Base-by-base conservation (phyloP, 2,888 invertebrate genomes). In the Brachycybe producta region DNA sequence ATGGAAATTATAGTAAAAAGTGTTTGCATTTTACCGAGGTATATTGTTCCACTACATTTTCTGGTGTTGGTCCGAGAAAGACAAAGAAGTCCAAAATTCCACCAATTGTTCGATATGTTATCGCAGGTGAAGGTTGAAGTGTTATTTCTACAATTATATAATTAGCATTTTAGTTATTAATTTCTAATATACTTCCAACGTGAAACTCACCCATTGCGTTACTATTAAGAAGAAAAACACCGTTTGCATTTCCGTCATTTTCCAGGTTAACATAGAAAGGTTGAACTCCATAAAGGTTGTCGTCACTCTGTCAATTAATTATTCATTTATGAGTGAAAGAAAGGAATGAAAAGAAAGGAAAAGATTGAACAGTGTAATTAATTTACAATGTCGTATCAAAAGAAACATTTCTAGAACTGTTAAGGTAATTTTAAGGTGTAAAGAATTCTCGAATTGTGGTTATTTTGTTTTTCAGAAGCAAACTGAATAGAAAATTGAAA, bases 181-280 rank as follows among this genome's bases (percentile, higher is more conserved):
- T 30, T 30, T 11, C n/a, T 30, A n/a, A 11, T 11, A 30, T 11
- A 30, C 32, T 30, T 30, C 8, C 32, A 30, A n/a, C n/a, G n/a
- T n/a, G n/a, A n/a, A n/a, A n/a, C n/a, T n/a, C n/a, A 84, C 84
- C 85, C 80, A 85, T 84, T 38, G 85, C 83, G 65, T 88, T 85
- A 59, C 84, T 82, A 63, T 87, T 88, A 15, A 84, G 71, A 3
- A 88, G 73, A 40, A 85, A 74, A 21, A 86, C 79, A 13, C 87
- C 87, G 63, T 82, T 80, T 52, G 78, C 76, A 27, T 74, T 74
- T 15, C 79, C 79, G 44, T 74, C 72, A 23, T 76, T 70, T 62
- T 85, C 85, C 58, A 85, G 67, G 0, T 76, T 73, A 62, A 86
- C 64, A 65, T 83, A 84, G 67, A 87, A 85, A 0, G 88, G 86